Percentiles rank a stretch among this genome's conserved stretches.
These are phyloP conservation scores for Eriocheir sinensis DNA, from an alignment of 1,140 invertebrate genomes.

Conservation along the genomic window DNA sequence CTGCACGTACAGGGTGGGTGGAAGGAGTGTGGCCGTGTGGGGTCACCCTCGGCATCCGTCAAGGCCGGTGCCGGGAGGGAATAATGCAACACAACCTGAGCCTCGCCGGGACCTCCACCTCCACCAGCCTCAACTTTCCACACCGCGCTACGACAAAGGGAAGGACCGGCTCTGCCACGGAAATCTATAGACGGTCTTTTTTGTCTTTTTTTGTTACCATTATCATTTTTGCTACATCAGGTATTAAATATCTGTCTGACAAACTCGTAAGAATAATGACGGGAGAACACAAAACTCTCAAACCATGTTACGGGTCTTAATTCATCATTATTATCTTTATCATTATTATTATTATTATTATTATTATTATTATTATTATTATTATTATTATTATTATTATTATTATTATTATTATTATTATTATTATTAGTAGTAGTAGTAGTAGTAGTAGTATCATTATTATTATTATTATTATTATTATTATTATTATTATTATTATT, in stretches of 20 bases:
- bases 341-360: background rate
- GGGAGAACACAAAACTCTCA: background rate
- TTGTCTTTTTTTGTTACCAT: too few species aligned
- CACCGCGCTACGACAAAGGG: background rate
- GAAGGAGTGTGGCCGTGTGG: too few species aligned
- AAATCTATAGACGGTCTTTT: too few species aligned
- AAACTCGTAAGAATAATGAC: background rate
- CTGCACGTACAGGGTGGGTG: background rate
- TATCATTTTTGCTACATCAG: background rate
- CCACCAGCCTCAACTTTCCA: background rate
- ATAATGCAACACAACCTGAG: background rate
- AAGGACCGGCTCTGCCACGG: too few species aligned
- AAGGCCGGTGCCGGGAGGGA: background rate
- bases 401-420: background rate
- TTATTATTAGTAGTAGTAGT: background rate
- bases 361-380: background rate
- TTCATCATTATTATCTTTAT: background rate
- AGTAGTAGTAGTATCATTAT: background rate
- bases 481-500: background rate
- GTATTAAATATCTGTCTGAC: too few species aligned
- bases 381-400: background rate
- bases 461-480: background rate
- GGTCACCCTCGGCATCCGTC: background rate
- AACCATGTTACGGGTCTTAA: background rate
- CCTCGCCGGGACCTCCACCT: background rate